Conservation (phyloP, 2,888 invertebrate species). For the Synanthedon andrenaeformis region DNA sequence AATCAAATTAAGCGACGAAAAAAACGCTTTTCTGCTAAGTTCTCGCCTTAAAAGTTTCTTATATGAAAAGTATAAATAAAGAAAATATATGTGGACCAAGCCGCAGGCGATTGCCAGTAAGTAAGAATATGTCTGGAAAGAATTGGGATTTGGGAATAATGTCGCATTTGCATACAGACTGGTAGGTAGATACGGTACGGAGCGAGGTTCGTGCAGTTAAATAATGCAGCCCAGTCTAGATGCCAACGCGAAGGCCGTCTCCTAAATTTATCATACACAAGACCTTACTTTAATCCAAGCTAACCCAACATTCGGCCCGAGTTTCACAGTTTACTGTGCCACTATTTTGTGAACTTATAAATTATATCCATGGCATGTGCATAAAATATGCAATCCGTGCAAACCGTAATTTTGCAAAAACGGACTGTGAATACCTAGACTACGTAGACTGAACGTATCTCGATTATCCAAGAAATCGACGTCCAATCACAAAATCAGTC, state of each 20-base stretch:
- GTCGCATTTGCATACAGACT: neutral
- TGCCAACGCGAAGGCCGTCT: slow-evolving; percentile 13
- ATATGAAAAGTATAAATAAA: no score
- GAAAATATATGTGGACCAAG: no score
- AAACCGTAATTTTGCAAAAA: no score
- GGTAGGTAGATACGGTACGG: neutral
- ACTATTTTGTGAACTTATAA: neutral
- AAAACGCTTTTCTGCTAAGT: no score
- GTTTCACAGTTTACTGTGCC: slow-evolving; percentile 3
- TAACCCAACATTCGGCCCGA: slow-evolving; percentile 1
- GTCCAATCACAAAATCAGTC: no score
- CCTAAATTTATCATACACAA: slow-evolving; percentile 22
- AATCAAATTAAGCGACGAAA: no score
- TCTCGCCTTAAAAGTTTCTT: no score
- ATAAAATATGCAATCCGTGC: neutral
- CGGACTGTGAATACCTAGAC: no score
- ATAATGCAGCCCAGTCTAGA: slow-evolving; percentile 22
- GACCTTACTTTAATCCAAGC: slow-evolving; percentile 14
- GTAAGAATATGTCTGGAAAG: no score
- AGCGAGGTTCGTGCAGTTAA: slow-evolving; percentile 19
- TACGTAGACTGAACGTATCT: no score
- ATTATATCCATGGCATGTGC: neutral
- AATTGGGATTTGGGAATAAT: neutral
- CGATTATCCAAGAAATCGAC: no score
- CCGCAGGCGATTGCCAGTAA: no score